Base-by-base conservation (phyloP, 2,888 invertebrate species). In the Panzeria rudis region DNA sequence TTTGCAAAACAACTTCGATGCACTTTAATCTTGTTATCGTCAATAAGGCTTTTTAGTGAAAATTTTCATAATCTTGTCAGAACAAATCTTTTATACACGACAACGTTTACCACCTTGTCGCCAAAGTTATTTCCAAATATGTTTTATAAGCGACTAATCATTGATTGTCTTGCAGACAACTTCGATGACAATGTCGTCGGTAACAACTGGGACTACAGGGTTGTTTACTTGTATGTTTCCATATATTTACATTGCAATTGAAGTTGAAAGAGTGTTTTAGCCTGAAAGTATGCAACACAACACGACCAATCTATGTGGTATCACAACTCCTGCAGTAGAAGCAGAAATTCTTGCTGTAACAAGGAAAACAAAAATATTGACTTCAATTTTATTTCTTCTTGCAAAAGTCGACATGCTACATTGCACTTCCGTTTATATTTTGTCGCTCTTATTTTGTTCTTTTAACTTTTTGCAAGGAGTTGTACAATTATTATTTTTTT, bases 371-470 rank as follows among this genome's bases (percentile, higher is more conserved):
- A 50, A 61, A 13, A 62, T 50, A 73, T 50, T 38, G 9, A 35
- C 25, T 62, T 75, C 17, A 73, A 61, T 61, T 72, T 52, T 75
- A 75, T 75, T 62, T 52, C n/a, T 25, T n/a, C n/a, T 47, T 64
- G 47, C 59, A 11, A n/a, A 25, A 80, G 80, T 59, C 80, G 66
- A 54, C 56, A 78, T 73, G 78, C 54, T 64, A 62, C 69, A 77
- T 68, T 77, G 72, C 61, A 84, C 69, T 77, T 77, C 77, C 84
- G 66, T 41, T 69, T 79, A 38, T 72, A 52, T 75, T 62, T 75
- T 72, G n/a, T 20, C 3, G n/a, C 29, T 47, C 54, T 52, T 11
- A n/a, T 38, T 73, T 25, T 35, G 9, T 17, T 41, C 38, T 62
- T 23, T 20, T 8, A 44, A 44, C 32, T 66, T 50, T 29, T 73